Evolutionary conservation across 2,797 vertebrate species (phyloP), one percentile per base, ranked within the genome.

Genomic region (Hoplostethus mediterraneus): DNA sequence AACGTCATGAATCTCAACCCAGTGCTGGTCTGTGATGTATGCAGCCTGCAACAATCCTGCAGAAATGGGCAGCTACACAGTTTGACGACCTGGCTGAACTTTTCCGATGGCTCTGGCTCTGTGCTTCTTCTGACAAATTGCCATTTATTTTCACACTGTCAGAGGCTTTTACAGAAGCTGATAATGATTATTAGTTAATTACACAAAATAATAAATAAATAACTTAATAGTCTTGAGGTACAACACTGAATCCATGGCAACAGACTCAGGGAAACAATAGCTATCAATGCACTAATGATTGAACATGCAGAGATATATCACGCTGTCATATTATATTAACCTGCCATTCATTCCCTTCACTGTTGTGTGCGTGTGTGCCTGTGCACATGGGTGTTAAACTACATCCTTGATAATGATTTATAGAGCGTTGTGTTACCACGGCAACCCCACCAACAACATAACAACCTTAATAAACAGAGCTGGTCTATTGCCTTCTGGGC

Each of bases 381-480:
- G 10, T 36, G 33, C 7, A 8, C 5, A 6, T 36, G 33, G 6
- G 33, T 42, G 40, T 63, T 78, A 40, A 63, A 45, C 33, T 54
- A 38, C 28, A 16, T 69, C 10, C 47, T 63, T 73, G 61, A 77
- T 67, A 17, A 67, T 75, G 80, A 85, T 75, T 51, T 77, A 81
- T 73, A 54, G 21, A 31, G 30, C 10, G 17, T 21, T 58, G 33
- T 31, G 57, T 42, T 47, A 14, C 61, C 54, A 62, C 57, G 65
- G 61, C 33, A 83, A 70, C 64, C 64, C 21, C 3, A 21, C 54
- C 42, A 63, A 30, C 66, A 74, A 42, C 38, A 58, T 59, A 73
- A 65, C 77, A 55, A 36, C 40, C 69, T 40, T 6, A 12, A 59
- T 3, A 42, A 60, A 60, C 21, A 45, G 33, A 58, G 36, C 28